phyloP scores from a whole-genome alignment of 2,888 invertebrate species.

The Eurytoma adleriae region DNA sequence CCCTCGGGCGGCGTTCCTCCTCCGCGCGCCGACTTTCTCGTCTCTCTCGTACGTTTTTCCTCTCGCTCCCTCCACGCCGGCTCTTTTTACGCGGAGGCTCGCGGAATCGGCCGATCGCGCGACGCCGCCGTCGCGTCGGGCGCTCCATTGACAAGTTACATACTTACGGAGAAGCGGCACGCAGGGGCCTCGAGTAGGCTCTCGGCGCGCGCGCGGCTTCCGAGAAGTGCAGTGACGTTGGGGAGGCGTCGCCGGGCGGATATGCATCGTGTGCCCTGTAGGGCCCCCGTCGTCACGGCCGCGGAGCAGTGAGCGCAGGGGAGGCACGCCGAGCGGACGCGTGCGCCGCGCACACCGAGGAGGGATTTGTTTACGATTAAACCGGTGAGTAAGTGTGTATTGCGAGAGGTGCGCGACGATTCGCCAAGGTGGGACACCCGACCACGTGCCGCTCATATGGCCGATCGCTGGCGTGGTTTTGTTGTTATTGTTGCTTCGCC shows the following conservation, averaged over 20 bases:
- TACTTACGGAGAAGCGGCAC: background rate
- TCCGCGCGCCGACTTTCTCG: background rate
- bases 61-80: background rate
- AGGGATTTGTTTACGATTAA: background rate
- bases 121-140: background rate
- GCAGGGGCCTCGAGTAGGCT: background rate
- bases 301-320: background rate
- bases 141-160: constrained; percentile 34
- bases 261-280: background rate
- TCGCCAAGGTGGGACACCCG: background rate
- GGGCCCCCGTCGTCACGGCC: background rate
- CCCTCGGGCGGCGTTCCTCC: background rate
- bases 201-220: constrained; percentile 16
- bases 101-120: constrained; percentile 16
- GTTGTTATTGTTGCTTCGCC: constrained; percentile 29
- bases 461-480: constrained; percentile 5
- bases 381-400: background rate
- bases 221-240: constrained; percentile 50
- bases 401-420: background rate
- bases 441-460: constrained; percentile 29
- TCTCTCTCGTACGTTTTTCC: background rate
- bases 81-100: background rate
- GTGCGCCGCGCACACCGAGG: background rate
- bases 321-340: background rate
- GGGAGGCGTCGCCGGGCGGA: background rate